Evolutionary conservation across 2,888 invertebrate genomes (phyloP), one percentile per base, ranked within the genome.

Genomic region (Dolomedes plantarius): DNA sequence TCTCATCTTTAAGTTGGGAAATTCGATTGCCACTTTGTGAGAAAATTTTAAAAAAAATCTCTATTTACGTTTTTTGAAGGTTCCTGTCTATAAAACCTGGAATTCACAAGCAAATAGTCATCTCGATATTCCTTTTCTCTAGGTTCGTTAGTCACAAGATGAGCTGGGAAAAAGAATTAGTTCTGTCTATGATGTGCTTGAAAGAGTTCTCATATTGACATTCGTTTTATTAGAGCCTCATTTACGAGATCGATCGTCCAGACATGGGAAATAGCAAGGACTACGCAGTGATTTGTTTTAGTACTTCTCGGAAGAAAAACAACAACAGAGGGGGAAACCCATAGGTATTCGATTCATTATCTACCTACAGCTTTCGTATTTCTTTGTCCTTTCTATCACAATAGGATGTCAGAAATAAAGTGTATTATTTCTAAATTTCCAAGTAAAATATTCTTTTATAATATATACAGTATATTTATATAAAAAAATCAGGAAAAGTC

Each of bases 221-320:
- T 77, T 67, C 77, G 77, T 85, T 85, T 85, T 85, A 85, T 85
- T 85, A 85, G 77, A 72, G 67, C 72, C 83, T 85, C 83, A 85
- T 85, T 77, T 85, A 77, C 77, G 77, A 67, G 67, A 85, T 77
- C 77, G 77, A 85, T 85, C 73, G 65, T 50, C 67, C 77, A 29
- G 77, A 16, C 39, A 19, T 28, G 50, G 72, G 71, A 77, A 75
- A 72, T 46, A 65, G 72, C 64, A 50, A 32, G 50, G 64, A 31
- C 76, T 46, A 31, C 71, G 29, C 76, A 83, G 82, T 76, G 82
- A 83, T 83, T 83, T 83, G 76, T 83, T 83, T 83, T 83, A 71
- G 75, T 76, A 69, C 71, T 62, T 29, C 50, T 13, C 31, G 32
- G 64, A 11, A 39, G 56, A n/a, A 64, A 69, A 74, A 73, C 9